Evolutionary conservation across 1,140 invertebrate species (phyloP).

Genomic region (Saccostrea glomerata): DNA sequence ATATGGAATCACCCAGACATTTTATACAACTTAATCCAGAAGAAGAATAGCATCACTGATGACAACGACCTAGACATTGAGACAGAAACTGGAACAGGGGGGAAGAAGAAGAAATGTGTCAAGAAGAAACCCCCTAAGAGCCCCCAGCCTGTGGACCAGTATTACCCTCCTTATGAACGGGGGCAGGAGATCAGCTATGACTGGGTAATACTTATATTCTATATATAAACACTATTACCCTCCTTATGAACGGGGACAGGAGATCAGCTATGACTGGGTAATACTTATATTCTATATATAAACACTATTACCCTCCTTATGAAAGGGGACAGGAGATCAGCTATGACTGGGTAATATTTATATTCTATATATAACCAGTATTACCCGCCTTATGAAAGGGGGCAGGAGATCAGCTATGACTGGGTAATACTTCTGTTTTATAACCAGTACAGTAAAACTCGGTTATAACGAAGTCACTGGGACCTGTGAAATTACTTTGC

Average conservation of each 20-base stretch:
- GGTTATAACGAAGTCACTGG: no score
- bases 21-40: conserved; percentile 92
- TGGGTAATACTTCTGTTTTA: no score
- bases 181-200: conserved; percentile 76
- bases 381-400: no score
- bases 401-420: no score
- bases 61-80: conserved; percentile 95
- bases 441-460: no score
- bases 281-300: no score
- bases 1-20: conserved; percentile 99
- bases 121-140: conserved; percentile 41
- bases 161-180: conserved; percentile 47
- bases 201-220: conserved; percentile 71
- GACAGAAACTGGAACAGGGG: conserved; percentile 67
- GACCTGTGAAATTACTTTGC: no score
- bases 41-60: conserved; percentile 84
- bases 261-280: no score
- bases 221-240: no score
- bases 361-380: no score
- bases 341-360: conserved; percentile 13
- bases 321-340: conserved; percentile 34
- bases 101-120: conserved; percentile 51
- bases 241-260: no score
- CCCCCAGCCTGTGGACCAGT: conserved; percentile 30
- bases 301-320: conserved; percentile 14